Percentiles rank a stretch among this genome's conserved stretches.
phyloP scores from a whole-genome alignment of 2,888 invertebrate species.

The Platycheirus albimanus region DNA sequence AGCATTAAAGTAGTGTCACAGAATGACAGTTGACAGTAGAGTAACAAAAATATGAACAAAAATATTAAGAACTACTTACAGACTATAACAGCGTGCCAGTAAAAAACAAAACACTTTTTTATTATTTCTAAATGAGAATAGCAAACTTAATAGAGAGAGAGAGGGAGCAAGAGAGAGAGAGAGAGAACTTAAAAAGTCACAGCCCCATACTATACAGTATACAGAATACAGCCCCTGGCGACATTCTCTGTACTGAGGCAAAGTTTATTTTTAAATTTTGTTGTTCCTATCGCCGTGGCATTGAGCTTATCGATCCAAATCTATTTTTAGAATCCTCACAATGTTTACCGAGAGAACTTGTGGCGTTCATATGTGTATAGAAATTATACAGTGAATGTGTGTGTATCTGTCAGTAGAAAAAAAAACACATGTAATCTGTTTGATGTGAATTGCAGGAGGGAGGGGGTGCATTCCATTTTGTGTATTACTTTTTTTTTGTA shows the following conservation, averaged over 20 bases:
- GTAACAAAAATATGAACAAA: slow-evolving; percentile 7
- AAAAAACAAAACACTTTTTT: slow-evolving; percentile 40
- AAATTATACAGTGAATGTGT: slow-evolving; percentile 23
- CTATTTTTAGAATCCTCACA: slow-evolving; percentile 75
- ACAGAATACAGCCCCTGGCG: slow-evolving; percentile 66
- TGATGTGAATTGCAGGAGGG: slow-evolving; percentile 43
- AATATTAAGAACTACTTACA: slow-evolving; percentile 23
- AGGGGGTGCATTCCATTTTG: slow-evolving; percentile 47
- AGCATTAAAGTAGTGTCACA: slow-evolving; percentile 34
- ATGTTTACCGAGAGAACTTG: slow-evolving; percentile 67
- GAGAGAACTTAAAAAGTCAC: slow-evolving; percentile 57
- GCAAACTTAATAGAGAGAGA: background rate
- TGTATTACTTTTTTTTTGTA: slow-evolving; percentile 23
- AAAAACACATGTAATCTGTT: slow-evolving; percentile 51
- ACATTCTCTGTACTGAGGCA: slow-evolving; percentile 71
- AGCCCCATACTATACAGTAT: slow-evolving; percentile 64
- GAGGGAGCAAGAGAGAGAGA: slow-evolving; percentile 12
- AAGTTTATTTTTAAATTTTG: slow-evolving; percentile 76
- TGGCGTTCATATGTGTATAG: slow-evolving; percentile 54
- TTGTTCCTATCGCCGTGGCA: slow-evolving; percentile 76
- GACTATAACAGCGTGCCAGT: no score
- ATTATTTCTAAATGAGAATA: background rate
- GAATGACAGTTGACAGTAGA: slow-evolving; percentile 30
- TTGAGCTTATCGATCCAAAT: slow-evolving; percentile 76
- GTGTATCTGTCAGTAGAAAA: slow-evolving; percentile 29